Conservation (phyloP, 1,140 invertebrate genomes). For the Nasonia vitripennis region DNA sequence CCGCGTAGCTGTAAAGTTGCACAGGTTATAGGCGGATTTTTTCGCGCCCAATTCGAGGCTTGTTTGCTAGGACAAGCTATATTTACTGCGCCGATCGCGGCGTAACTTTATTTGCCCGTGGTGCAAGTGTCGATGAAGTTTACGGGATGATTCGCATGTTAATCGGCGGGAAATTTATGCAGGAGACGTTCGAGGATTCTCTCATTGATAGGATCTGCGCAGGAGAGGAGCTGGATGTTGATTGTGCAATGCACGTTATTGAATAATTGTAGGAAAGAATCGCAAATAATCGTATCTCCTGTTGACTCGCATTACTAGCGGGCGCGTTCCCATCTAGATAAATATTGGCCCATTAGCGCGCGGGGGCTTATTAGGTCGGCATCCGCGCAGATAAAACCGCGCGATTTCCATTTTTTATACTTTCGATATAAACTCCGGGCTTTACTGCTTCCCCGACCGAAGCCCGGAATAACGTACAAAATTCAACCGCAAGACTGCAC, state of each 20-base stretch:
- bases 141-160: background rate
- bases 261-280: background rate
- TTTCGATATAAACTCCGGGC: background rate
- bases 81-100: background rate
- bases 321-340: no score
- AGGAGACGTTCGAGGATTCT: background rate
- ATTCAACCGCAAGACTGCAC: background rate
- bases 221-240: background rate
- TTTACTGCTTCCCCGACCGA: background rate
- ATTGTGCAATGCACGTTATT: background rate
- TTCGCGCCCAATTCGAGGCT: background rate
- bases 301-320: no score
- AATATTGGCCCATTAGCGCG: background rate
- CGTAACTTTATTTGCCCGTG: background rate
- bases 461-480: background rate
- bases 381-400: background rate
- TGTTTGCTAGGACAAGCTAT: background rate
- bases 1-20: background rate
- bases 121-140: background rate
- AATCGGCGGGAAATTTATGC: background rate
- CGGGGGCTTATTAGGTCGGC: background rate
- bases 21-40: background rate
- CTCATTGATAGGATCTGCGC: background rate
- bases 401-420: background rate
- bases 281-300: background rate